Evolutionary conservation across 2,113 vertebrate species (phyloP).

Genomic region (Myotis brandtii): DNA sequence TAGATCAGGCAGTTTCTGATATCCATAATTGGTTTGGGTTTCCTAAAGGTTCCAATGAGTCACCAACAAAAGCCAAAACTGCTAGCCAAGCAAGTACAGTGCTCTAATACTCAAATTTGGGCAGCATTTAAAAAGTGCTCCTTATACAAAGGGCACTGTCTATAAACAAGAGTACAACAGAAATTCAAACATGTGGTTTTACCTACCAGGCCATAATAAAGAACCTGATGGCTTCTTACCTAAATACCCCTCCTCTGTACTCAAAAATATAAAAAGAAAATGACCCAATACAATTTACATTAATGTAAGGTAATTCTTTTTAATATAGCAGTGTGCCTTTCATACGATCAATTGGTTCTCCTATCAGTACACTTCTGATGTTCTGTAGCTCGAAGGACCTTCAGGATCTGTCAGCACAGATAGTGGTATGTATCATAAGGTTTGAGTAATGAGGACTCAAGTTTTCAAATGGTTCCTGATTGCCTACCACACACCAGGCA

Average conservation of each 20-base stretch:
- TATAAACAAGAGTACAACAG: not conserved
- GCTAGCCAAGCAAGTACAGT: conserved; percentile 8
- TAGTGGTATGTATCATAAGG: conserved; percentile 2
- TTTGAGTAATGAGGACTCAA: conserved; percentile 11
- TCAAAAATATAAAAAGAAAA: conserved; percentile 18
- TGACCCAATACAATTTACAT: not conserved
- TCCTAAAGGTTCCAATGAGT: not conserved
- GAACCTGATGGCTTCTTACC: not conserved
- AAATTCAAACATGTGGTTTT: conserved; percentile 1
- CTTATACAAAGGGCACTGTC: not conserved
- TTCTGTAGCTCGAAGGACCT: not conserved
- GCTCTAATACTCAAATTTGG: conserved; percentile 34
- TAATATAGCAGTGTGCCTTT: not conserved
- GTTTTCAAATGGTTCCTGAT: not conserved
- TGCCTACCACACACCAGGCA: not conserved
- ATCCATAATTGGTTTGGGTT: not conserved
- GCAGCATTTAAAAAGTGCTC: conserved; percentile 32
- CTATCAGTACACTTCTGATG: not conserved
- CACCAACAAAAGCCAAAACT: conserved; percentile 45
- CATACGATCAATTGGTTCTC: not conserved
- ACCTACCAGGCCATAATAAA: conserved; percentile 10
- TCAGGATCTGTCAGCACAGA: not conserved
- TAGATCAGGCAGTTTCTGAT: conserved; percentile 14
- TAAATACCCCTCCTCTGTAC: not conserved
- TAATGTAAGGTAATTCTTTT: not conserved